A percentile compares a stretch with the other conserved stretches of the same genome.
These are phyloP conservation scores for Muntiacus muntjak DNA, from an alignment of 2,113 vertebrate genomes.

Conservation along the genomic window DNA sequence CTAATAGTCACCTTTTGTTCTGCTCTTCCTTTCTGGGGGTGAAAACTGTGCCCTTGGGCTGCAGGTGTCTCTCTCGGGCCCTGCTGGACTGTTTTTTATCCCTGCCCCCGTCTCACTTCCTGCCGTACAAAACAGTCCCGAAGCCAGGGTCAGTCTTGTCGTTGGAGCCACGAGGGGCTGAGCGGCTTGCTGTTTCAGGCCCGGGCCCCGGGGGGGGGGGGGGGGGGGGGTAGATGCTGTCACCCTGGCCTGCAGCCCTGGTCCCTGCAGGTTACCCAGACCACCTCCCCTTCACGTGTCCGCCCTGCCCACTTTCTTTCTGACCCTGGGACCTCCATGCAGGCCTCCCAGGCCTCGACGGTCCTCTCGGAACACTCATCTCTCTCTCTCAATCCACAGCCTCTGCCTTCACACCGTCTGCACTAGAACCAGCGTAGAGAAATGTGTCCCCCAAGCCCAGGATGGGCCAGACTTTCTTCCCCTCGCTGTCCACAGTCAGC, in stretches of 20 bases:
- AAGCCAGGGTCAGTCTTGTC: not conserved
- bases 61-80: not conserved
- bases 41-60: not conserved
- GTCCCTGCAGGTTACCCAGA: not conserved
- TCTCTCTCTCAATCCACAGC: not conserved
- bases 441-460: not conserved
- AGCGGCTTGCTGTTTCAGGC: not conserved
- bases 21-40: not conserved
- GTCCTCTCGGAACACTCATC: not conserved
- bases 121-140: not conserved
- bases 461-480: not conserved
- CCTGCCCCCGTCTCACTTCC: not conserved
- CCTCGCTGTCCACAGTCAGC: accelerated
- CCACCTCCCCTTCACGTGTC: not conserved
- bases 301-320: not conserved
- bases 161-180: not conserved
- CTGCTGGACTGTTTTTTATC: not conserved
- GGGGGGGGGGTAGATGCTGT: not conserved
- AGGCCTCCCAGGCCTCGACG: not conserved
- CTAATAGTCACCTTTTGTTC: not conserved
- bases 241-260: not conserved
- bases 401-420: not conserved
- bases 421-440: not conserved
- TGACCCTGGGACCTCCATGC: not conserved
- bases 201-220: not conserved